Evolutionary conservation across 1,140 invertebrate genomes (phyloP), one percentile per base, ranked within the genome.

Genomic region (Lucilia sericata): DNA sequence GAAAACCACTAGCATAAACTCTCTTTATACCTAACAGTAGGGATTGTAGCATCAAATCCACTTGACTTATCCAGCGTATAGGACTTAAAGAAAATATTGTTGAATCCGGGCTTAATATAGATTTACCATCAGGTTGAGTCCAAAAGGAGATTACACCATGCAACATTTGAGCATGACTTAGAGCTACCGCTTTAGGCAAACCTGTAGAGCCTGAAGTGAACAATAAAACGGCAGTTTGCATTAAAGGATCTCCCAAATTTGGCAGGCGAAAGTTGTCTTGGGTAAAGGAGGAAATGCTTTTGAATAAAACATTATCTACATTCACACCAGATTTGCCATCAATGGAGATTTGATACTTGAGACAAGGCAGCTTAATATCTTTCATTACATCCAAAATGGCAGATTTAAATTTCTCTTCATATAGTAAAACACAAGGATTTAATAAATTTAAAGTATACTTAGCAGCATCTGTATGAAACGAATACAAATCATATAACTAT

Each of bases 191-290:
- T 51, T 84, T 84, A 13, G 84, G 83, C 25, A 78, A 14, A 17
- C 84, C 84, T 13, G 78, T 84, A 8, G 84, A 74, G 5, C 84
- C 83, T 4, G 83, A 84, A 2, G 84, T 84, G 4, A 82, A 51
- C 8, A 47, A 17, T 5, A 84, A 60, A n/a, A 74, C 9, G 3
- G 78, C 76, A 17, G 60, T 30, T 51, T 49, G 30, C 21, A 14
- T 36, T 25, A 25, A 8, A 5, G 84, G 60, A 36, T 84, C 78
- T 5, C 36, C 55, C 10, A 82, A 42, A 10, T 21, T 7, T 3
- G 42, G 21, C 21, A 36, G 17, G 21, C 25, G 30, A 60, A 84
- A 84, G 2, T 49, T 81, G 8, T 42, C 36, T 5, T 82, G 25
- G 12, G 30, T 55, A 30, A 19, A 34, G 14, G 74, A 17, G 14